phyloP scores from a whole-genome alignment of 1,140 invertebrate genomes.

The Periplaneta americana region DNA sequence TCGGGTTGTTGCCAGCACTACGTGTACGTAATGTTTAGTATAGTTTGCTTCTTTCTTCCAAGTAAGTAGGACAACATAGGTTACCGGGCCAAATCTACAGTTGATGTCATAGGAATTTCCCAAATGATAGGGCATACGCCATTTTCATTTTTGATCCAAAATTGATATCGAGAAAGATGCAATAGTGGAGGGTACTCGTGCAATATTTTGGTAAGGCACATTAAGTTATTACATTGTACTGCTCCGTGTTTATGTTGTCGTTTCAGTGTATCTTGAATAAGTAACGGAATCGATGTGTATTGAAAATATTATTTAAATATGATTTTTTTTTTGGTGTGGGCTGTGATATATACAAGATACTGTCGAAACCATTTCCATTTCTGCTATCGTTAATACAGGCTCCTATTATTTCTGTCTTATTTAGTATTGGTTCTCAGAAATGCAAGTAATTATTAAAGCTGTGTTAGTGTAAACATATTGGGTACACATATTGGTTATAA shows the following conservation, averaged over 20 bases:
- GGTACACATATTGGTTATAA: no score
- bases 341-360: not conserved
- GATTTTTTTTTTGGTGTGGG: not conserved
- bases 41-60: not conserved
- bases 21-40: not conserved
- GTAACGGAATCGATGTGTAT: not conserved
- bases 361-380: not conserved
- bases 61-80: conserved; percentile 8
- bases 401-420: no score
- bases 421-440: no score
- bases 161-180: conserved; percentile 10
- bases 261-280: not conserved
- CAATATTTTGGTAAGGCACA: not conserved
- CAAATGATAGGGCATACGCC: conserved; percentile 17
- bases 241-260: not conserved
- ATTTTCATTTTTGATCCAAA: conserved; percentile 22
- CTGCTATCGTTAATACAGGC: not conserved
- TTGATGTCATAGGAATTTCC: conserved; percentile 19
- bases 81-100: conserved; percentile 12
- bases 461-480: no score
- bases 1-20: not conserved
- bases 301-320: not conserved
- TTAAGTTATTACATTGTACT: not conserved
- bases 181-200: not conserved
- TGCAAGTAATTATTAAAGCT: no score